Base-by-base conservation (phyloP, 2,797 vertebrate genomes). In the Nothura maculosa region DNA sequence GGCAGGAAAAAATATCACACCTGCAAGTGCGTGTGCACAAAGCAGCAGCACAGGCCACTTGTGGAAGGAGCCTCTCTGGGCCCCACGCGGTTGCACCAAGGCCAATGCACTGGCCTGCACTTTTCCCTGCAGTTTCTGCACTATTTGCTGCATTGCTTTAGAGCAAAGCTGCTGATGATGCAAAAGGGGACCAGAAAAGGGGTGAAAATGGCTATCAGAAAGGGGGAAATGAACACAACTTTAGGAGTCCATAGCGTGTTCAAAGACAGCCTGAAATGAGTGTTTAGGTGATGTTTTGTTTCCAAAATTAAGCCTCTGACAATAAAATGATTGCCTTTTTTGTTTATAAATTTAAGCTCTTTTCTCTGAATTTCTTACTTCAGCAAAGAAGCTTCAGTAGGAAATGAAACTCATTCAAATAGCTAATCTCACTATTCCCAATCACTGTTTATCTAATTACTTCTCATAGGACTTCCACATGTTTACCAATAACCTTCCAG, bases 1-100 rank as follows among this genome's bases (percentile, higher is more conserved):
- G 81, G 89, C 73, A 85, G 76, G 60, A 77, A 80, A 82, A 54
- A 82, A 60, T 10, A 50, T 13, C 88, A 74, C 57, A 81, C 60
- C 80, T 84, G 64, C 67, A 67, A 30, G 1, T 14, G 12, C 5
- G 1, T 1, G 20, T 1, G 32, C 19, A 14, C 43, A 22, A 2
- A 12, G 22, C 61, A 60, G 25, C 24, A 64, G 66, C 75, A 38
- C 27, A 48, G n/a, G 4, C 20, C 14, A 3, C 43, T 38, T 11
- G 38, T 50, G 43, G 21, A 30, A 40, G 54, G 67, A 43, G 19
- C 14, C 68, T 60, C 42, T 0, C 10, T 6, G 63, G 58, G 40
- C 36, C 11, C 80, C 30, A 0, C 30, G 58, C 82, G 61, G 87
- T 76, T 75, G 20, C 6, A 42, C 34, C 2, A 7, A 28, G 38